These are phyloP conservation scores for Alexandromys fortis DNA, from an alignment of 2,113 vertebrate genomes.

Conservation along the genomic window DNA sequence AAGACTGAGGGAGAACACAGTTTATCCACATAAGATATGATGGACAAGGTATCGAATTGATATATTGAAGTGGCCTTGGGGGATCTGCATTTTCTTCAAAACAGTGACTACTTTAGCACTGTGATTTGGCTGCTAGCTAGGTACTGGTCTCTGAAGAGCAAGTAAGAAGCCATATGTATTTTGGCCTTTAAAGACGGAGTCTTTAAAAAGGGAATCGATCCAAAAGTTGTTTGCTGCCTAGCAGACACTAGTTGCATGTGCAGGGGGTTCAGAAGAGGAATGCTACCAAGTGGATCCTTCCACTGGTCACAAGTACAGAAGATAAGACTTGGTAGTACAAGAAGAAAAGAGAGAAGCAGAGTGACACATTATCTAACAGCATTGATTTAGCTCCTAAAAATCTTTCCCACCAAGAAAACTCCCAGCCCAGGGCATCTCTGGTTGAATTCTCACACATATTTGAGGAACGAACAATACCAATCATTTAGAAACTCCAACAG, in stretches of 20 bases:
- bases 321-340: background rate
- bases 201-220: background rate
- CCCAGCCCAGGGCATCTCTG: background rate
- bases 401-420: background rate
- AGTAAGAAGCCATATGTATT: background rate
- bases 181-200: background rate
- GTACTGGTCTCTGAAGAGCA: background rate
- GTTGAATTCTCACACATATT: conserved; percentile 5
- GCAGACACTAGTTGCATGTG: background rate
- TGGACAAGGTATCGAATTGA: conserved; percentile 37
- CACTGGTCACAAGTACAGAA: background rate
- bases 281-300: background rate
- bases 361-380: background rate
- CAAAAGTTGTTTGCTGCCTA: background rate
- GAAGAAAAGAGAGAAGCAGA: background rate
- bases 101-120: background rate
- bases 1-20: conserved; percentile 21
- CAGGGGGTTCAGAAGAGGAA: conserved; percentile 5
- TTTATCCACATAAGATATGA: conserved; percentile 29
- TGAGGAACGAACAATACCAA: background rate
- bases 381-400: background rate
- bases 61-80: conserved; percentile 21
- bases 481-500: background rate
- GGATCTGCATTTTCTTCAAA: conserved; percentile 22
- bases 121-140: background rate